Percentiles rank a stretch among this genome's conserved stretches.
Evolutionary conservation across 1,140 invertebrate species (phyloP).

Genomic region (Drosophila pectinifera): DNA sequence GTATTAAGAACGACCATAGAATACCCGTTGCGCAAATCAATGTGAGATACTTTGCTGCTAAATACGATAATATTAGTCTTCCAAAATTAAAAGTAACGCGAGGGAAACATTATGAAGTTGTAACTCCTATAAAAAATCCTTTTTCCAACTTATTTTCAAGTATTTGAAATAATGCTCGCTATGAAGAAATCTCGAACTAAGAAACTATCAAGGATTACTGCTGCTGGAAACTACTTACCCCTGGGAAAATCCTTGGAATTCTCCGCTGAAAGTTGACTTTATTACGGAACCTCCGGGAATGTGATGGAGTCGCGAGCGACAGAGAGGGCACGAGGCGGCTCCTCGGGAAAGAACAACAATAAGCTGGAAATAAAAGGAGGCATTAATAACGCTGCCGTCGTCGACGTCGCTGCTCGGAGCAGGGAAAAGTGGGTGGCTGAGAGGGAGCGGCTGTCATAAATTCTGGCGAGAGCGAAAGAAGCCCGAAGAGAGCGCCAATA

Average conservation of each 20-base stretch:
- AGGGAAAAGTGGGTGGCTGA: background rate
- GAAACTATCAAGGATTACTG: background rate
- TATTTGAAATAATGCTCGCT: background rate
- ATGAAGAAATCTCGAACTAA: background rate
- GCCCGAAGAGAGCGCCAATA: constrained; percentile 53
- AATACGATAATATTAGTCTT: too few relatives aligned
- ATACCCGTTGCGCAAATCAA: too few relatives aligned
- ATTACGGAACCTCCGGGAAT: constrained; percentile 21
- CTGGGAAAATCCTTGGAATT: constrained; percentile 3
- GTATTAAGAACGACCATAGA: too few relatives aligned
- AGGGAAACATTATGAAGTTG: too few relatives aligned
- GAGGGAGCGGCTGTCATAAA: constrained; percentile 60
- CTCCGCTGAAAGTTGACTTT: constrained; percentile 33
- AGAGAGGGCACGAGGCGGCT: constrained; percentile 17
- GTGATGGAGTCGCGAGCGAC: constrained; percentile 19
- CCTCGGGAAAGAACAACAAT: constrained; percentile 44
- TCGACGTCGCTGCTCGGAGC: constrained; percentile 20
- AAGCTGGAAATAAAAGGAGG: constrained; percentile 49
- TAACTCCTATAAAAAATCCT: too few relatives aligned
- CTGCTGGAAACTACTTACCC: constrained; percentile 8
- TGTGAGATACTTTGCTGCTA: too few relatives aligned
- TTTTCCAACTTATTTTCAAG: background rate
- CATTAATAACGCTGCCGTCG: constrained; percentile 61
- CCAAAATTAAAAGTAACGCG: too few relatives aligned
- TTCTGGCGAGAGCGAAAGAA: constrained; percentile 21